Conservation (phyloP, 2,797 vertebrate genomes). For the Melanotaenia boesemani region DNA sequence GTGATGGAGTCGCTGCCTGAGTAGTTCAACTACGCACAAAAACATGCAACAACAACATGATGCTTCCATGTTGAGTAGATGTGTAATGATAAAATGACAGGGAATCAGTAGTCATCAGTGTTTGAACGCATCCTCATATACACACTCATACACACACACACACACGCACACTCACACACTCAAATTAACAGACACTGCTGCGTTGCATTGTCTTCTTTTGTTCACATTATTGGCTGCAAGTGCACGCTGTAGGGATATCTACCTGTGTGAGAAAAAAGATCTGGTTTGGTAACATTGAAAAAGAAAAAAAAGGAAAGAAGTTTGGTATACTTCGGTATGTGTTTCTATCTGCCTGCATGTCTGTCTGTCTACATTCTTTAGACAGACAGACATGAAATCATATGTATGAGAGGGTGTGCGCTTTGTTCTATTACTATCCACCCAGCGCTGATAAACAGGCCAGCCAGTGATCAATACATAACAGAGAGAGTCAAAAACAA, state of each 20-base stretch:
- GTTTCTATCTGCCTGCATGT: neutral
- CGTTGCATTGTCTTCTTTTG: conserved; percentile 64
- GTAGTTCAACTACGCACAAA: conserved; percentile 67
- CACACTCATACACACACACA: conserved; percentile 14
- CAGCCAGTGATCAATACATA: conserved; percentile 76
- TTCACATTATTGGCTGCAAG: conserved; percentile 44
- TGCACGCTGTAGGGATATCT: neutral
- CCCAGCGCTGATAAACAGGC: conserved; percentile 77
- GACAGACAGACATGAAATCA: neutral
- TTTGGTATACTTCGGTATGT: neutral
- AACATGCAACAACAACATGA: conserved; percentile 56
- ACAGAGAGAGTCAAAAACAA: conserved; percentile 78
- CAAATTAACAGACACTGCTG: conserved; percentile 14
- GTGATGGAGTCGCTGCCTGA: conserved; percentile 65
- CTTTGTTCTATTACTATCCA: conserved; percentile 74
- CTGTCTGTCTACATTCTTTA: neutral
- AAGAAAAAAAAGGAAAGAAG: neutral
- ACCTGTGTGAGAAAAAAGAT: neutral
- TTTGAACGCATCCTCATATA: conserved; percentile 40
- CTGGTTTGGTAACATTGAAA: neutral
- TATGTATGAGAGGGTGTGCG: conserved; percentile 10
- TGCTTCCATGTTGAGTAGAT: conserved; percentile 42
- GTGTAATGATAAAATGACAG: conserved; percentile 76
- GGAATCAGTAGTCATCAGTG: conserved; percentile 75
- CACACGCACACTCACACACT: conserved; percentile 13